Conservation (phyloP, 1,140 invertebrate species). For the Bombus polaris region DNA sequence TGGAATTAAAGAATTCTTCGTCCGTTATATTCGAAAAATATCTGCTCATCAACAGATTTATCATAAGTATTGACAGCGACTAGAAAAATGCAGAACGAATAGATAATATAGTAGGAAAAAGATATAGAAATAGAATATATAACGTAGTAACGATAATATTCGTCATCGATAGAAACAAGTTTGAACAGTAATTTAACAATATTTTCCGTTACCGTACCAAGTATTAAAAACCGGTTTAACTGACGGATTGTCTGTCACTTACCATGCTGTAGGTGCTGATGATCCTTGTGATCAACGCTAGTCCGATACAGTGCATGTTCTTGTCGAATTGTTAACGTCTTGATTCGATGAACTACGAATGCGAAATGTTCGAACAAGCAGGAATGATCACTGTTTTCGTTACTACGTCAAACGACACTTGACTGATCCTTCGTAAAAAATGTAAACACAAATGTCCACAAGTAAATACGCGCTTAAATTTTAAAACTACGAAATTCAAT, state of each 20-base stretch:
- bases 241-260: conserved; percentile 54
- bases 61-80: conserved; percentile 78
- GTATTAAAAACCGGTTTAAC: conserved; percentile 9
- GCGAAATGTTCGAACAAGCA: conserved; percentile 35
- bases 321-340: conserved; percentile 18
- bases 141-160: conserved; percentile 17
- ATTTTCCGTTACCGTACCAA: too few relatives aligned
- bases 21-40: conserved; percentile 72
- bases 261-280: conserved; percentile 80
- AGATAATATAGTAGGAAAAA: conserved; percentile 35
- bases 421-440: conserved; percentile 43
- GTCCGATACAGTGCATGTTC: conserved; percentile 72
- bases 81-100: conserved; percentile 59
- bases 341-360: conserved; percentile 29
- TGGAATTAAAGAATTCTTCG: conserved; percentile 69
- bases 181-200: conserved; percentile 1
- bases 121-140: conserved; percentile 2
- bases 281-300: conserved; percentile 77
- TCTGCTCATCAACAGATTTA: conserved; percentile 77
- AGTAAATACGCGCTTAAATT: conserved; percentile 46
- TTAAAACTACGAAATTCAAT: conserved; percentile 3
- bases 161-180: conserved; percentile 8
- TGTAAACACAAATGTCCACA: conserved; percentile 58
- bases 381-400: conserved; percentile 34
- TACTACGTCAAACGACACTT: conserved; percentile 29